Base-by-base conservation (phyloP, 92 coral and sea anemone species). In the Epizoanthus stellaris region DNA sequence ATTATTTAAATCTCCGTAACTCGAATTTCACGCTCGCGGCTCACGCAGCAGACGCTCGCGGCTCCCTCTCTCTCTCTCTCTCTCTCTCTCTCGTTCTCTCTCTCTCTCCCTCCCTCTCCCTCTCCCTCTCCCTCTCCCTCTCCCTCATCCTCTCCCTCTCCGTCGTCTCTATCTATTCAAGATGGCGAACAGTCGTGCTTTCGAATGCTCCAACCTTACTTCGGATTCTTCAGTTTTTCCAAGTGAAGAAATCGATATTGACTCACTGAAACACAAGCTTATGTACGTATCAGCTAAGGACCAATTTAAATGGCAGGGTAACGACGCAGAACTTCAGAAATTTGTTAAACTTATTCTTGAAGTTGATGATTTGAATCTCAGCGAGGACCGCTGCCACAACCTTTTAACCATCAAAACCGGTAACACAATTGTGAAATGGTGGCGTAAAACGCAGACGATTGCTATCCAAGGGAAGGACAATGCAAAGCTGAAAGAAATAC, bases 321-420 rank as follows among this genome's bases (percentile, higher is more conserved):
- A 69, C 43, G 74, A 69, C 43, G 53, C 39, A 6, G 73, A 69
- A 12, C 52, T 69, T 4, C 74, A 69, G 74, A 47, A 47, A 47
- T 69, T 69, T 34, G 11, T 69, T 25, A 69, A 11, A 69, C 5
- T 2, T 9, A 13, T 38, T 68, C 53, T 69, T 6, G 14, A 3
- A 5, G 52, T 38, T 8, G 74, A 69, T 5, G 20, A 69, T 69
- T 69, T 69, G 9, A 45, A 69, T 69, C 74, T 38, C 52, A 36
- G 74, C 3, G 20, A 69, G 30, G 53, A 69, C 53, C 53, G 74
- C 20, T 69, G 54, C 74, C 74, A 69, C 4, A 68, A 38, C n/a
- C 52, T 69, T 7, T 45, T 69, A 69, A 69, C 74, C 52, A 10
- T 69, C 53, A 69, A 69, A 69, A 69, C 74, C 17, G 74, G 74